Evolutionary conservation across 64 coral and sea anemone genomes (phyloP).

Genomic region (Montipora cactus): DNA sequence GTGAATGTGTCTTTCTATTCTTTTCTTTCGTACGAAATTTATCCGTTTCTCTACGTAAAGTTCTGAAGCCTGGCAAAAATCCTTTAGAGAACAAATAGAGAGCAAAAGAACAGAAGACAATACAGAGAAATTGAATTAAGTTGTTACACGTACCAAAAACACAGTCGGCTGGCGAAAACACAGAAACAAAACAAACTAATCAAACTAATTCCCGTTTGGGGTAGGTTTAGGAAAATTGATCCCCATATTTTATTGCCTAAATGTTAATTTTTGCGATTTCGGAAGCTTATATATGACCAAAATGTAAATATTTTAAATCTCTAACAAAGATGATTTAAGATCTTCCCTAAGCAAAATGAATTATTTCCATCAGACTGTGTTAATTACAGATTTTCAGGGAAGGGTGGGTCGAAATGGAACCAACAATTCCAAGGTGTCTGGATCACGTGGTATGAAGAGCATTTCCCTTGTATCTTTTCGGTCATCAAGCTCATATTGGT

Average conservation of each 20-base stretch:
- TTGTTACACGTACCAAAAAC: not conserved
- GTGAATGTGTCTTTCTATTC: too few species aligned
- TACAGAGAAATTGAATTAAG: not conserved
- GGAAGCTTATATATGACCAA: not conserved
- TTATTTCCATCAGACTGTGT: not conserved
- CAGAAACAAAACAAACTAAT: constrained; percentile 41
- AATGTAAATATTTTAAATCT: not conserved
- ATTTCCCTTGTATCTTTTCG: not conserved
- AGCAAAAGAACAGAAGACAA: not conserved
- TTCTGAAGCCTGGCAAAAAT: not conserved
- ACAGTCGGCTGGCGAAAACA: not conserved
- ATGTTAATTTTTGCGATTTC: not conserved
- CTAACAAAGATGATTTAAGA: not conserved
- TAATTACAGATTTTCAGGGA: not conserved
- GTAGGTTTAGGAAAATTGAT: not conserved
- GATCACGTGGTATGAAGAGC: not conserved
- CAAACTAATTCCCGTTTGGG: not conserved
- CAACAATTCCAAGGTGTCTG: too few species aligned
- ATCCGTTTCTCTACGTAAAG: not conserved
- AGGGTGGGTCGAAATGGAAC: not conserved
- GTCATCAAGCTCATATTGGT: not conserved
- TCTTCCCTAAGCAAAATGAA: not conserved
- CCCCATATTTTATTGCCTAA: not conserved
- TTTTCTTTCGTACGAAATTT: not conserved
- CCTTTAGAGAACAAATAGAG: not conserved